Evolutionary conservation across 2,113 vertebrate species (phyloP).

Genomic region (Telmatochromis bifrenatus): DNA sequence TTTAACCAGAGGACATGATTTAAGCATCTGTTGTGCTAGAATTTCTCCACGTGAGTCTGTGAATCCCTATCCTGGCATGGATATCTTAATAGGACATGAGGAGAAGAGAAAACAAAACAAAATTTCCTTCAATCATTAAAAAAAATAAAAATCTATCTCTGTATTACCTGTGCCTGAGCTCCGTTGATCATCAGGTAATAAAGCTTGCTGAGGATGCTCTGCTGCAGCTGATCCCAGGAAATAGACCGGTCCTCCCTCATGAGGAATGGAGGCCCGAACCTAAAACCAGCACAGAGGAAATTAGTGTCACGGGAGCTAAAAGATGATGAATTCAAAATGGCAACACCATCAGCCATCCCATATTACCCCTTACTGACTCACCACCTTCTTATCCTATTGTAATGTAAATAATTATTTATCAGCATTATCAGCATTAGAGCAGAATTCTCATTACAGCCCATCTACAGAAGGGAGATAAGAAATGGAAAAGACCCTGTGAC

Average conservation of each 20-base stretch:
- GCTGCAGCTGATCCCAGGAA: constrained; percentile 88
- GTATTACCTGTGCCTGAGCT: constrained; percentile 70
- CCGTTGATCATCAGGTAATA: constrained; percentile 82
- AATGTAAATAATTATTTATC: background rate
- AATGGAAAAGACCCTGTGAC: background rate
- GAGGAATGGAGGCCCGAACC: constrained; percentile 90
- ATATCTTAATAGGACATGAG: background rate
- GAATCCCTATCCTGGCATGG: background rate
- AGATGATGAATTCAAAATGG: background rate
- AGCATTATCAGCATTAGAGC: background rate
- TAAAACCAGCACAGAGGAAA: constrained; percentile 32
- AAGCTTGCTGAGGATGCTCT: constrained; percentile 82
- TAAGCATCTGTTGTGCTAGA: background rate
- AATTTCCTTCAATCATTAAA: background rate
- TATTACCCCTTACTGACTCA: background rate
- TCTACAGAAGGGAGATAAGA: background rate
- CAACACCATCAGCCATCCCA: background rate
- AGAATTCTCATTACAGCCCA: background rate
- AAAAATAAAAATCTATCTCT: background rate
- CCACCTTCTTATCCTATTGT: background rate
- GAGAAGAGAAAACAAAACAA: background rate
- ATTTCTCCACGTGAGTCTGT: background rate
- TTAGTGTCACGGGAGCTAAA: background rate
- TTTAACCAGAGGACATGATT: background rate
- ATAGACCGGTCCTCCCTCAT: constrained; percentile 80